Base-by-base conservation (phyloP, 1,140 invertebrate genomes). In the Cataglyphis hispanica region DNA sequence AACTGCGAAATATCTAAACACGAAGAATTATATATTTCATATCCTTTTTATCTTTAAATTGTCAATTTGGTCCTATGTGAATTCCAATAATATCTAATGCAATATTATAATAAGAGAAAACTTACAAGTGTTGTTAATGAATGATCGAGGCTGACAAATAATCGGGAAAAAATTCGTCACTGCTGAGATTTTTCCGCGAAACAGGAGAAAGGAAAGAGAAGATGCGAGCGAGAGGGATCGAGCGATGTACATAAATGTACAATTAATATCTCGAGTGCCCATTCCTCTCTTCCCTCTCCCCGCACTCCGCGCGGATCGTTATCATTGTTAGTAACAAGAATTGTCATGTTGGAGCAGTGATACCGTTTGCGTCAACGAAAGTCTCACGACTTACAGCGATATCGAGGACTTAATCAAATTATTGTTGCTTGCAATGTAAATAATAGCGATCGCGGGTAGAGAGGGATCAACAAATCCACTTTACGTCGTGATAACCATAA, bases 381-480 rank as follows among this genome's bases (percentile, higher is more conserved):
- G n/a, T 37, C 46, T 25, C 8, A 16, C 16, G 31, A 16, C 34
- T 58, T n/a, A 27, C 25, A 40, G 13, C 16, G 10, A 1, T n/a
- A 43, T 70, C 25, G n/a, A 27, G 50, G 67, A n/a, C 66, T 19
- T 40, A 72, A 60, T 72, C 69, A 81, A 60, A 72, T 72, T 72
- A 72, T 46, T 16, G 25, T 83, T 72, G 74, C 67, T 53, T 80
- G 27, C 58, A 56, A 80, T 50, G 22, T 58, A 67, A 56, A 58
- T 58, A 53, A 67, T 37, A 70, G 53, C 25, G 64, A 81, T 70
- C 34, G 25, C 53, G 19, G 77, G 4, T n/a, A 27, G 66, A 60
- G 66, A 58, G 46, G n/a, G 78, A n/a, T 83, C 67, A 27, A 50
- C 22, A 43, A 46, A 60, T 83, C 61, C 67, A 83, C 43, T 74